Evolutionary conservation across 2,113 vertebrate species (phyloP).

Genomic region (Plotosus lineatus): DNA sequence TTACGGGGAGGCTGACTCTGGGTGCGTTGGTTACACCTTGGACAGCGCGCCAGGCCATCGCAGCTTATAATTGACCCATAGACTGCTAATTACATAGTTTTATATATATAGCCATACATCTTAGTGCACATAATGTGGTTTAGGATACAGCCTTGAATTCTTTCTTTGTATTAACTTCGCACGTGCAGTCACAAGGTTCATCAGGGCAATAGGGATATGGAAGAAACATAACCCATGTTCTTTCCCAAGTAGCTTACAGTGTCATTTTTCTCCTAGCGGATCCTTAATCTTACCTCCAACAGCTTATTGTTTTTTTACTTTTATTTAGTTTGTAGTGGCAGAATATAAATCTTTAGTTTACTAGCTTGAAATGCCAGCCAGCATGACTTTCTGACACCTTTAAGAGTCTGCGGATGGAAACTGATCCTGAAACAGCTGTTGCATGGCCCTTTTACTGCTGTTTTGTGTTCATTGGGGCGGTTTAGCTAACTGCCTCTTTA

Average conservation of each 20-base stretch:
- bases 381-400: neutral
- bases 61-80: too few species aligned
- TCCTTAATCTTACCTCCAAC: neutral
- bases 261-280: neutral
- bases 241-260: neutral
- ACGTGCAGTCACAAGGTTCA: neutral
- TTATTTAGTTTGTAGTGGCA: neutral
- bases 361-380: neutral
- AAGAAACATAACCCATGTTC: neutral
- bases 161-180: neutral
- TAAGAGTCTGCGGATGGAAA: slow-evolving; percentile 4
- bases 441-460: slow-evolving; percentile 15
- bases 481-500: slow-evolving; percentile 43
- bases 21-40: too few species aligned
- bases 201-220: neutral
- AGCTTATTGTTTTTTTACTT: neutral
- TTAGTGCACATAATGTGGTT: neutral
- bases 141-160: neutral
- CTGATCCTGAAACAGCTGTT: slow-evolving; percentile 28
- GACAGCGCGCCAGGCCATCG: too few species aligned
- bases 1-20: too few species aligned
- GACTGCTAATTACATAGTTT: neutral
- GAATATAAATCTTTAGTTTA: neutral
- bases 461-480: slow-evolving; percentile 9
- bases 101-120: neutral